phyloP scores from a whole-genome alignment of 1,140 invertebrate species.

The Formica exsecta region DNA sequence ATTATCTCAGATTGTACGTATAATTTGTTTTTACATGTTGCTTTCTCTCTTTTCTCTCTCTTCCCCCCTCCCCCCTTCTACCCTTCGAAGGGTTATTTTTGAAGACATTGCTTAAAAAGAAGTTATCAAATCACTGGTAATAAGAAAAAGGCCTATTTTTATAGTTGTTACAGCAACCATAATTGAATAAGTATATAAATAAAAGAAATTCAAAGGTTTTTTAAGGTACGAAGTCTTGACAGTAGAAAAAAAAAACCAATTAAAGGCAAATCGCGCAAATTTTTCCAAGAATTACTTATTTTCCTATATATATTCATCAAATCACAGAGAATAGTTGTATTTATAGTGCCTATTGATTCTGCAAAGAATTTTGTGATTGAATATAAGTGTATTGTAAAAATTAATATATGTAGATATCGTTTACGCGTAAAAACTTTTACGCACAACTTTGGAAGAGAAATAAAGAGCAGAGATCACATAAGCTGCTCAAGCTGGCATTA shows the following conservation, averaged over 20 bases:
- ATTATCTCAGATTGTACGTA: background rate
- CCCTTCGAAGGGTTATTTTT: background rate
- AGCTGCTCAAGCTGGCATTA: constrained; percentile 18
- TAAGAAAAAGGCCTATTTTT: constrained; percentile 4
- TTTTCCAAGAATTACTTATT: background rate
- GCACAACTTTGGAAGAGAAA: constrained; percentile 21
- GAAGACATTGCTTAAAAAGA: background rate
- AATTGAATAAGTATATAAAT: background rate
- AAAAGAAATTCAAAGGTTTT: background rate
- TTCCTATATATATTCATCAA: background rate
- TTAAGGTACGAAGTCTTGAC: background rate
- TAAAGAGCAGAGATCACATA: background rate
- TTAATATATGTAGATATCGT: background rate
- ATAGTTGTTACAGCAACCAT: background rate
- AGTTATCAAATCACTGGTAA: background rate
- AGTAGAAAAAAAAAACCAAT: background rate
- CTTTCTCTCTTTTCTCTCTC: too few species aligned
- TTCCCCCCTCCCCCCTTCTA: too few species aligned
- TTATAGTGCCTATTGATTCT: background rate
- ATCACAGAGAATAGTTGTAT: background rate
- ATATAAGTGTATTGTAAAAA: constrained; percentile 21
- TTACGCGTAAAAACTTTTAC: constrained; percentile 16
- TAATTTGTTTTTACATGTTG: background rate
- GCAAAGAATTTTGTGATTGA: constrained; percentile 5
- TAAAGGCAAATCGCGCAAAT: background rate